Evolutionary conservation across 2,113 vertebrate species (phyloP).

Genomic region (Camelus bactrianus): DNA sequence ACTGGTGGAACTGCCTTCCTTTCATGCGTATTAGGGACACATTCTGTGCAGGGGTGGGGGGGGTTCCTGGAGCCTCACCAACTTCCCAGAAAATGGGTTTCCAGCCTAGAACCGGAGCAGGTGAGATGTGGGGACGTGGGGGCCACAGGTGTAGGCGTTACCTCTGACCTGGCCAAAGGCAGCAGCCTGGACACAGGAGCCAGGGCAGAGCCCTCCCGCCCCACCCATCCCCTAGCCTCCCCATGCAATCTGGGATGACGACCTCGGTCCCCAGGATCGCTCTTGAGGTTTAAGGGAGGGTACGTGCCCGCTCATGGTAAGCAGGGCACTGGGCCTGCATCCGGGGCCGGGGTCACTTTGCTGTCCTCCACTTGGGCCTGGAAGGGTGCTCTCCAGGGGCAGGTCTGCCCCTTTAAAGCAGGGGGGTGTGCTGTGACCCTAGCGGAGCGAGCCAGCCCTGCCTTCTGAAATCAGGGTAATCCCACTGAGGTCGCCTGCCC

Average conservation of each 20-base stretch:
- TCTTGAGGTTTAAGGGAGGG: background rate
- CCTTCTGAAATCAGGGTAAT: conserved; percentile 93
- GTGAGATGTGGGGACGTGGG: fast-evolving
- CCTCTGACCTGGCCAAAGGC: background rate
- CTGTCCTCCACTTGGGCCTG: fast-evolving
- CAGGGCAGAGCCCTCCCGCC: background rate
- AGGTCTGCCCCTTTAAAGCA: conserved; percentile 66
- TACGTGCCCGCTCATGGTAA: background rate
- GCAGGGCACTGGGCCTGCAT: background rate
- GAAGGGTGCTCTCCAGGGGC: fast-evolving
- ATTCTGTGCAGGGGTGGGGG: background rate
- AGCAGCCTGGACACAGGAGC: background rate
- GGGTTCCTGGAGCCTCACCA: background rate
- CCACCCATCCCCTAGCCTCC: background rate
- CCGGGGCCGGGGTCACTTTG: fast-evolving
- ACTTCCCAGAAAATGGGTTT: background rate
- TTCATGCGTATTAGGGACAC: background rate
- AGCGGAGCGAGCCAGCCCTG: conserved; percentile 83
- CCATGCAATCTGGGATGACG: background rate
- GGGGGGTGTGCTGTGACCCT: conserved; percentile 52
- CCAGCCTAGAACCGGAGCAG: background rate
- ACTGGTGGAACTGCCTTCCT: background rate
- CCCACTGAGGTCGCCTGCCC: conserved; percentile 88
- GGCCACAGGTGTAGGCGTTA: background rate
- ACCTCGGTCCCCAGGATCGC: fast-evolving